Conservation (phyloP, 2,113 vertebrate species). For the Silurus asotus region DNA sequence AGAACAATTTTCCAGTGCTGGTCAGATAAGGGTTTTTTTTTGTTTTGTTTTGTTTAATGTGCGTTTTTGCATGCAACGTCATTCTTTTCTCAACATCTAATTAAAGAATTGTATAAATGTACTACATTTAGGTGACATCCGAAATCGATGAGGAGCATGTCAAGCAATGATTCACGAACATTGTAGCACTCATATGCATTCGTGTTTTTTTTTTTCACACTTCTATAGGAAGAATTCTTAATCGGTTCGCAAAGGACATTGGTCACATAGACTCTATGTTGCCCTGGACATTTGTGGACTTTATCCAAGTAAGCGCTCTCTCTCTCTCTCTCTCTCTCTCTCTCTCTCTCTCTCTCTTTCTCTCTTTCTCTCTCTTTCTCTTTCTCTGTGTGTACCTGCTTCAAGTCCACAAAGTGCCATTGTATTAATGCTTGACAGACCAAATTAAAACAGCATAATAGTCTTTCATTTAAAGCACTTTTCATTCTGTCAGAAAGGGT, state of each 20-base stretch:
- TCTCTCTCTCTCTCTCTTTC: no score
- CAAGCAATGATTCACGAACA: neutral
- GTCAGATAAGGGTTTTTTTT: neutral
- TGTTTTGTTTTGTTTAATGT: neutral
- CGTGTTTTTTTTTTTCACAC: slow-evolving; percentile 18
- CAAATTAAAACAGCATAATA: slow-evolving; percentile 65
- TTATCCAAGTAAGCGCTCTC: slow-evolving; percentile 62
- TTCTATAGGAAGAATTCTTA: slow-evolving; percentile 71
- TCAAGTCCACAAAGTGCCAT: slow-evolving; percentile 75
- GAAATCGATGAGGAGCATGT: neutral
- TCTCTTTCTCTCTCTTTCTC: no score
- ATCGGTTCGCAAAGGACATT: slow-evolving; percentile 77
- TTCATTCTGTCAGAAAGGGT: slow-evolving; percentile 84
- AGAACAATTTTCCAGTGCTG: neutral
- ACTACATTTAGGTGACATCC: neutral
- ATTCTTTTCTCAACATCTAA: neutral
- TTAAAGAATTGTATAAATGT: neutral
- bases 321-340: neutral
- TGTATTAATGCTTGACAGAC: slow-evolving; percentile 64
- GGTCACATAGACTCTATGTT: slow-evolving; percentile 70
- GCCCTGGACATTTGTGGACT: slow-evolving; percentile 73
- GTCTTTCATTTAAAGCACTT: slow-evolving; percentile 74
- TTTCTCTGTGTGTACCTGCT: neutral
- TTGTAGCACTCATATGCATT: neutral
- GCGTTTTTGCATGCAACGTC: neutral